Conservation (phyloP, 1,140 invertebrate genomes). For the Hyles vespertilio region DNA sequence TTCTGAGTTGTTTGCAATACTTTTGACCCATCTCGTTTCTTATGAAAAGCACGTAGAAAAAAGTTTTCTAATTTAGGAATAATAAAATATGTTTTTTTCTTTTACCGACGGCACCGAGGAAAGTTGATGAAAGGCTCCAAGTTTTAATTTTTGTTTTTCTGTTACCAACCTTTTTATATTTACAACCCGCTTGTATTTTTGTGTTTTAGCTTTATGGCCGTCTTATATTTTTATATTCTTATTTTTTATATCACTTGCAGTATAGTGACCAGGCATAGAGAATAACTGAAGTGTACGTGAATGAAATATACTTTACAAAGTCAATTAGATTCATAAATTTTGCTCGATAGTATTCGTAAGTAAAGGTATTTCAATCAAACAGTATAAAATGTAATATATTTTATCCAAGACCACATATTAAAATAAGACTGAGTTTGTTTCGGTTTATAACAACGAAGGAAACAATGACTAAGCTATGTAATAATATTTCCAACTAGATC, state of each 20-base stretch:
- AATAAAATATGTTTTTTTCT: conserved; percentile 49
- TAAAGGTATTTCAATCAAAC: too few relatives aligned
- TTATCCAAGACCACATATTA: too few relatives aligned
- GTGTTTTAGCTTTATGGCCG: conserved; percentile 16
- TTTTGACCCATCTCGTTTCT: conserved; percentile 19
- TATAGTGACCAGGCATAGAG: not conserved
- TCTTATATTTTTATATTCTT: not conserved
- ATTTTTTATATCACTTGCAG: conserved; percentile 10
- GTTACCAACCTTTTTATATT: conserved; percentile 36
- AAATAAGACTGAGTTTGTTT: too few relatives aligned
- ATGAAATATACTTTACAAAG: too few relatives aligned
- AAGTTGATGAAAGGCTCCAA: conserved; percentile 44
- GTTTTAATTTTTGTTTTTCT: conserved; percentile 50
- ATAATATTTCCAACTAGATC: too few relatives aligned
- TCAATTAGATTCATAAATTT: too few relatives aligned
- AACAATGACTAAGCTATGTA: too few relatives aligned
- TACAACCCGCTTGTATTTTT: conserved; percentile 32
- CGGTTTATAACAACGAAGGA: too few relatives aligned
- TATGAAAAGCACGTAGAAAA: conserved; percentile 27
- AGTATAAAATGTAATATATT: too few relatives aligned
- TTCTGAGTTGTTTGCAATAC: conserved; percentile 14
- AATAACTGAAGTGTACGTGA: too few relatives aligned
- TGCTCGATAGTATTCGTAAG: too few relatives aligned
- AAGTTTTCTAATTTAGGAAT: conserved; percentile 60
- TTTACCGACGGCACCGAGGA: conserved; percentile 34